Base-by-base conservation (phyloP, 2,888 invertebrate species). In the Cancer borealis region DNA sequence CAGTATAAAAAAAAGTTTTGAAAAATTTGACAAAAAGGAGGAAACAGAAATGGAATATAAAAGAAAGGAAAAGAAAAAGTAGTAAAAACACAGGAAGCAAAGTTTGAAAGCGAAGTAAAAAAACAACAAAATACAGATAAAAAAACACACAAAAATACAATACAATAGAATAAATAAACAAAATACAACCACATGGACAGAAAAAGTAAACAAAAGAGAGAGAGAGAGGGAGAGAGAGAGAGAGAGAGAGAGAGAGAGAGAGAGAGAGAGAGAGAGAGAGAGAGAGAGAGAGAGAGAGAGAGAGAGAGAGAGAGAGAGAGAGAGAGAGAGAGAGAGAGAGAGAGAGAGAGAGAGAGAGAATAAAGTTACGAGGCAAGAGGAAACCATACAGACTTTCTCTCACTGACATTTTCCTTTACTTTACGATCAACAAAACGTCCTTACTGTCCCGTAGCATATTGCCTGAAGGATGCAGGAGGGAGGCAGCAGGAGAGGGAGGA, bases 391-490 rank as follows among this genome's bases (percentile, higher is more conserved):
- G 89, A 89, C 88, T 93, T 89, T 93, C 93, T 73, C 87, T 47
- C 45, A 60, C 39, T 54, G 93, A 93, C 93, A 79, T 88, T 90
- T 93, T 45, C 30, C 87, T 88, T 73, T 93, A 46, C 60, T 89
- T 93, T 90, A 90, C 66, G 93, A 89, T 26, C 89, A 46, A 89
- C 89, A 89, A 90, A 93, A 60, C 88, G 30, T 49, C 89, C 88
- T 93, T 93, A 90, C 84, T 66, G 66, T 90, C 93, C 47, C 73
- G 45, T 93, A 47, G 46, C 88, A 89, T 93, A 93, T 93, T 90
- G 47, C 73, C 89, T 73, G 45, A 88, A 92, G 87, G 88, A 92
- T 30, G 60, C 46, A n/a, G 66, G 39, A 89, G 88, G 49, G 88
- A 47, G n/a, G 60, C 49, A 54, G 12, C 12, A 10, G 14, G 21